Base-by-base conservation (phyloP, 2,113 vertebrate genomes). In the Microcebus jonahi region DNA sequence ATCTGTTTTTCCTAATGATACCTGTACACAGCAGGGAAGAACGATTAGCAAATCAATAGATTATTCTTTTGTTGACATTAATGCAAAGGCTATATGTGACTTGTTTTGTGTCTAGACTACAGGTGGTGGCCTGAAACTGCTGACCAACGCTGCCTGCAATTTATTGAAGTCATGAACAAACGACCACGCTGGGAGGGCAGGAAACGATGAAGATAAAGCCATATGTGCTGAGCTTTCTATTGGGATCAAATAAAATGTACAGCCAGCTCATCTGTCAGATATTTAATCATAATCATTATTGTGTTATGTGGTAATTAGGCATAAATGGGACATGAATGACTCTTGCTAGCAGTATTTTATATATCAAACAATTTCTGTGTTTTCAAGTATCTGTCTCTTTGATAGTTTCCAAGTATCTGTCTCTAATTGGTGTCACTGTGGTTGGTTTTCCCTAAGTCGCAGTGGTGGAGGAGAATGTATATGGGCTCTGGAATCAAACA, bases 271-370 rank as follows among this genome's bases (percentile, higher is more conserved):
- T 86, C 88, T 96, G 88, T 97, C 88, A 93, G 91, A 86, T 17
- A 91, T 67, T 91, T 97, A 90, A 97, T 97, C 91, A 91, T 95
- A 82, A 83, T 97, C 67, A 94, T 91, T 57, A 88, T 82, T n/a
- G 23, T 42, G 36, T 36, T 63, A 42, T 63, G 68, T 90, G 95
- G 81, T 94, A 96, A 95, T 94, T 94, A 95, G 89, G 88, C 91
- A 96, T 70, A 94, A 93, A 85, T 71, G 93, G 77, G 34, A 96
- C 82, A 95, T 63, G 75, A 94, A 79, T 95, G 93, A 96, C 77
- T 96, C 75, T 82, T 63, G 67, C 84, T 81, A 61, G 27, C 59
- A 55, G 45, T 48, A 31, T 48, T 94, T 80, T 89, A 83, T 67
- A 71, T 63, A 82, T 86, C 91, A 91, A 90, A 95, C 61, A 82